Evolutionary conservation across 2,888 invertebrate species (phyloP), one percentile per base, ranked within the genome.

Genomic region (Drosophila limbata): DNA sequence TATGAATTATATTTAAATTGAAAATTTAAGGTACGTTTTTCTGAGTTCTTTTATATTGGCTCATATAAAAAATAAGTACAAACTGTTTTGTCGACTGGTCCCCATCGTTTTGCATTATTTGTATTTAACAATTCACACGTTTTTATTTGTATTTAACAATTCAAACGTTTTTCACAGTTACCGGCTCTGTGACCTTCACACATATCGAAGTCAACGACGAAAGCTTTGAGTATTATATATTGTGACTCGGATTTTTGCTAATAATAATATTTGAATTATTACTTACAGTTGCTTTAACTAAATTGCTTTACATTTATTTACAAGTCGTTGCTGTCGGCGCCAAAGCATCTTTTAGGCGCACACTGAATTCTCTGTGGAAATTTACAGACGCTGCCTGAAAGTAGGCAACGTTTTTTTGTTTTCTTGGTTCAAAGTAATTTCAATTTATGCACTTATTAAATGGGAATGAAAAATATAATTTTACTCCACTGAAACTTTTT

Each of bases 111-210:
- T 33, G 42, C 67, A 76, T 76, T 77, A 74, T 74, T 81, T 88
- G 80, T 85, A 84, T 89, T 89, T 89, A 89, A 80, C 81, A 88
- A 89, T 75, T 77, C 84, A 82, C 87, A 84, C 69, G 79, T 79
- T 77, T 69, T 67, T 39, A 74, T 74, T 81, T 88, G 80, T 85
- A 84, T 89, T 89, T 89, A 89, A 80, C 81, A 88, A 89, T 75
- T 77, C 84, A 82, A 87, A 84, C 69, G 79, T 79, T 77, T 69
- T 67, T 39, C 55, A 67, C 69, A 69, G 74, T 65, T 56, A 69
- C 56, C 55, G 73, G 67, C 57, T n/a, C 17, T 9, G 10, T 57
- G 69, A 87, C 75, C 75, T 78, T 64, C 65, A 47, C 51, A 55
- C 56, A 42, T 55, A 13, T 40, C 13, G 15, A 39, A 25, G 35